These are phyloP conservation scores for Tenodera sinensis DNA, from an alignment of 2,888 invertebrate genomes.

Conservation along the genomic window DNA sequence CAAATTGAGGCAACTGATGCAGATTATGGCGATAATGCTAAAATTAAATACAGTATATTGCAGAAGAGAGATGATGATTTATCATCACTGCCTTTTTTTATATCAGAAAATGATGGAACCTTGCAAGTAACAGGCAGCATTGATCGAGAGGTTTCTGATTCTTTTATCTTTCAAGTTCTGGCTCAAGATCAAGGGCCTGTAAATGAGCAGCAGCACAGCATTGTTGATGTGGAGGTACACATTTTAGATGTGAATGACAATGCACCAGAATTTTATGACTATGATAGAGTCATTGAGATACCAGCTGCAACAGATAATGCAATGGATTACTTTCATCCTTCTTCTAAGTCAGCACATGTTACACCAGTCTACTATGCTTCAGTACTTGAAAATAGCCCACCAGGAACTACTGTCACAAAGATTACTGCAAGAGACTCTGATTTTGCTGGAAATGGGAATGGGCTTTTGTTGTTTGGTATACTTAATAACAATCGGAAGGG, in stretches of 20 bases:
- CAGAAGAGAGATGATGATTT: slow-evolving; percentile 44
- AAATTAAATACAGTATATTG: slow-evolving; percentile 62
- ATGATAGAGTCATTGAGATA: slow-evolving; percentile 54
- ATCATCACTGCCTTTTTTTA: slow-evolving; percentile 60
- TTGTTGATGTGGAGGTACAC: slow-evolving; percentile 76
- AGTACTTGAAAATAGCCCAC: slow-evolving; percentile 68
- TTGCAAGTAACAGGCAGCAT: slow-evolving; percentile 69
- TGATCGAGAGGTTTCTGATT: slow-evolving; percentile 67
- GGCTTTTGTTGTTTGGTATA: slow-evolving; percentile 63
- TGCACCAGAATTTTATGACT: slow-evolving; percentile 73
- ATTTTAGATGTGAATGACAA: slow-evolving; percentile 83
- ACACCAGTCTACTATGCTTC: slow-evolving; percentile 74
- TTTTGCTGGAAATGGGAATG: slow-evolving; percentile 82
- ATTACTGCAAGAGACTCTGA: slow-evolving; percentile 83
- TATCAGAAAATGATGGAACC: slow-evolving; percentile 65
- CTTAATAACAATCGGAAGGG: slow-evolving; percentile 38
- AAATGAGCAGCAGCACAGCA: slow-evolving; percentile 58
- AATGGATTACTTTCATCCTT: slow-evolving; percentile 47
- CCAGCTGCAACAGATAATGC: slow-evolving; percentile 38
- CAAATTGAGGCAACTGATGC: slow-evolving; percentile 73
- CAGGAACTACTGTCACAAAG: slow-evolving; percentile 70
- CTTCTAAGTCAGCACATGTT: slow-evolving; percentile 52
- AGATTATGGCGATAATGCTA: slow-evolving; percentile 76
- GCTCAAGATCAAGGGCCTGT: slow-evolving; percentile 69
- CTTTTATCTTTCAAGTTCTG: slow-evolving; percentile 66